These are phyloP conservation scores for Caenorhabditis sulstoni DNA, from an alignment of 2,888 invertebrate genomes.

Conservation along the genomic window DNA sequence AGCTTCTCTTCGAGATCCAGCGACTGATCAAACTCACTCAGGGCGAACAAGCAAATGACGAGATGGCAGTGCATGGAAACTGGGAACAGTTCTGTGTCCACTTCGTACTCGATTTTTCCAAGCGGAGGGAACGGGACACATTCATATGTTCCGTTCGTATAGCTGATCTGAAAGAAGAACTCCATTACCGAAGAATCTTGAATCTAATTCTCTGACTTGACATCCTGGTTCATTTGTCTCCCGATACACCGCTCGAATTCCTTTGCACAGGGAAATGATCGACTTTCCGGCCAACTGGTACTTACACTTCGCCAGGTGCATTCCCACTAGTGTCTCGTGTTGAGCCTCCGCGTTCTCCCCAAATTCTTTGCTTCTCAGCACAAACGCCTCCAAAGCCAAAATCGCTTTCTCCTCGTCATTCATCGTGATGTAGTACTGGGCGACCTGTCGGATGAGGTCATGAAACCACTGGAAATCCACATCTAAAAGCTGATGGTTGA, in stretches of 20 bases:
- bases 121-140: slow-evolving; percentile 71
- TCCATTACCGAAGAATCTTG: too few relatives aligned
- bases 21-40: slow-evolving; percentile 44
- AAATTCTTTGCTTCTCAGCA: slow-evolving; percentile 74
- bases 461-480: slow-evolving; percentile 76
- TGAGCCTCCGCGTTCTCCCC: slow-evolving; percentile 61
- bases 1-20: slow-evolving; percentile 59
- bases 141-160: slow-evolving; percentile 68
- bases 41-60: slow-evolving; percentile 35
- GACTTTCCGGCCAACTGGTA: slow-evolving; percentile 72
- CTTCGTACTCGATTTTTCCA: slow-evolving; percentile 45
- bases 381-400: slow-evolving; percentile 73
- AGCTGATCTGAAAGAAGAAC: slow-evolving; percentile 58
- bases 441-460: slow-evolving; percentile 72
- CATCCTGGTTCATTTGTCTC: slow-evolving; percentile 34
- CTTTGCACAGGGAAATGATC: slow-evolving; percentile 72
- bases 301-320: slow-evolving; percentile 62
- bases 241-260: slow-evolving; percentile 41
- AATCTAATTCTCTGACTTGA: slow-evolving; percentile 41
- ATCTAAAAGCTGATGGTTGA: slow-evolving; percentile 62
- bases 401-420: slow-evolving; percentile 77
- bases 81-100: slow-evolving; percentile 45
- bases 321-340: slow-evolving; percentile 71
- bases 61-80: slow-evolving; percentile 55
- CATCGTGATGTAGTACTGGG: slow-evolving; percentile 74